A percentile compares a stretch with the other conserved stretches of the same genome.
Evolutionary conservation across 2,113 vertebrate genomes (phyloP).

Genomic region (Myiagra hebetior): DNA sequence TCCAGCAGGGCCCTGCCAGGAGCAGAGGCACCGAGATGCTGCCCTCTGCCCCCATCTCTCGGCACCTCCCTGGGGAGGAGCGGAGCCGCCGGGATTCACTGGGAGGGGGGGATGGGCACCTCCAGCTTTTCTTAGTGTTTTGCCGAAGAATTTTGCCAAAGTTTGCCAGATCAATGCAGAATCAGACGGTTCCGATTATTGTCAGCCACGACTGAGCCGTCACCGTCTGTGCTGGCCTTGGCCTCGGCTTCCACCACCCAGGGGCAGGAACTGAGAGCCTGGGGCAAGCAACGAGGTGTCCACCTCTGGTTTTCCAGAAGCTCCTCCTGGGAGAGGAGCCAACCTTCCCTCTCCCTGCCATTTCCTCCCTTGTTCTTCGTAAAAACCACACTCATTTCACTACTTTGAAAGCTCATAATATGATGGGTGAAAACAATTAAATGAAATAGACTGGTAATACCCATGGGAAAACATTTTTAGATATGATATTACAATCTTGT

Average conservation of each 20-base stretch:
- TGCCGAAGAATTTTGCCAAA: not conserved
- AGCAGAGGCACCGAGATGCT: rapidly evolving
- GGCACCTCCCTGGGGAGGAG: not conserved
- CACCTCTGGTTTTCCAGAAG: not conserved
- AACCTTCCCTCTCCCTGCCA: not conserved
- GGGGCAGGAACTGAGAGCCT: not conserved
- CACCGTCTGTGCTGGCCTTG: not conserved
- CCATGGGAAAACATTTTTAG: slow-evolving; percentile 66
- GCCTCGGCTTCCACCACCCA: rapidly evolving
- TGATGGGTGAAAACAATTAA: slow-evolving; percentile 62
- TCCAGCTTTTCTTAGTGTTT: not conserved
- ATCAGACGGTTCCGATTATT: not conserved
- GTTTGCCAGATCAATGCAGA: not conserved
- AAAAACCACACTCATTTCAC: slow-evolving; percentile 9
- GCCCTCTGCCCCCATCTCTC: not conserved
- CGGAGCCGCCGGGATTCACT: not conserved
- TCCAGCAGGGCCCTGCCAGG: not conserved
- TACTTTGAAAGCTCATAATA: slow-evolving; percentile 3
- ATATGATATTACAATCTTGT: slow-evolving; percentile 48
- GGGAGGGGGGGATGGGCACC: not conserved
- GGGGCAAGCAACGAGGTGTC: not conserved
- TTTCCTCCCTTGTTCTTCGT: not conserved
- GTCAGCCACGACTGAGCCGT: rapidly evolving
- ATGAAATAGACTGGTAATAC: slow-evolving; percentile 46
- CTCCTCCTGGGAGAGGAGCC: not conserved